A percentile compares a stretch with the other conserved stretches of the same genome.
Conservation (phyloP, 2,113 vertebrate species). For the Sakesphorus luctuosus region DNA sequence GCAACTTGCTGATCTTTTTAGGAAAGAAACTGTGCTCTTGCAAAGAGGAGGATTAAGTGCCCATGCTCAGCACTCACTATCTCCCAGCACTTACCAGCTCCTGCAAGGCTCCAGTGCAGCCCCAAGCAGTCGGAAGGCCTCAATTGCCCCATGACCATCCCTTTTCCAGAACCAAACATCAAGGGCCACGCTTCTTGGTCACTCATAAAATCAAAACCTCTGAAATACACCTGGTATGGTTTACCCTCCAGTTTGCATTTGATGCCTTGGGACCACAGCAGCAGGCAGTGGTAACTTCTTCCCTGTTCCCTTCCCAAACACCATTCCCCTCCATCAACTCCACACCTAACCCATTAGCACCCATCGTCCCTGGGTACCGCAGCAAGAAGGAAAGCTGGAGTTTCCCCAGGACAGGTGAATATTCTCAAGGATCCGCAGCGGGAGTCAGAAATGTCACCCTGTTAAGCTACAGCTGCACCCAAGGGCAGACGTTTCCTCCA, state of each 20-base stretch:
- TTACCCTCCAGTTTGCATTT: neutral
- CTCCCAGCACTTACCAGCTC: neutral
- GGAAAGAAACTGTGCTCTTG: neutral
- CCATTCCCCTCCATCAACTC: neutral
- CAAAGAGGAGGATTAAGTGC: neutral
- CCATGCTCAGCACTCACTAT: neutral
- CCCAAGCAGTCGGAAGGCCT: neutral
- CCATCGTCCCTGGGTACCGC: neutral
- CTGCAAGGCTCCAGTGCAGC: neutral
- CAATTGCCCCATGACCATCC: fast-evolving
- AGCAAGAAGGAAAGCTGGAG: fast-evolving
- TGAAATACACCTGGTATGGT: neutral
- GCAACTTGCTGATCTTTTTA: neutral
- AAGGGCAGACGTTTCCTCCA: neutral
- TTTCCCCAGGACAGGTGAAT: neutral
- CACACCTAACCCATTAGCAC: neutral
- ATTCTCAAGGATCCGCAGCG: fast-evolving
- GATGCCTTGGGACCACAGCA: neutral
- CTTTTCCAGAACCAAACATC: neutral
- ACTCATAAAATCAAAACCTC: neutral
- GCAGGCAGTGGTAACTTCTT: neutral
- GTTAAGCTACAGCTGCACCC: neutral
- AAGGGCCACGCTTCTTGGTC: neutral
- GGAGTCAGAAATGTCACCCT: neutral
- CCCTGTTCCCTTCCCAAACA: neutral